A percentile compares a stretch with the other conserved stretches of the same genome.
Conservation (phyloP, 2,113 vertebrate species). For the Neolamprologus brichardi region DNA sequence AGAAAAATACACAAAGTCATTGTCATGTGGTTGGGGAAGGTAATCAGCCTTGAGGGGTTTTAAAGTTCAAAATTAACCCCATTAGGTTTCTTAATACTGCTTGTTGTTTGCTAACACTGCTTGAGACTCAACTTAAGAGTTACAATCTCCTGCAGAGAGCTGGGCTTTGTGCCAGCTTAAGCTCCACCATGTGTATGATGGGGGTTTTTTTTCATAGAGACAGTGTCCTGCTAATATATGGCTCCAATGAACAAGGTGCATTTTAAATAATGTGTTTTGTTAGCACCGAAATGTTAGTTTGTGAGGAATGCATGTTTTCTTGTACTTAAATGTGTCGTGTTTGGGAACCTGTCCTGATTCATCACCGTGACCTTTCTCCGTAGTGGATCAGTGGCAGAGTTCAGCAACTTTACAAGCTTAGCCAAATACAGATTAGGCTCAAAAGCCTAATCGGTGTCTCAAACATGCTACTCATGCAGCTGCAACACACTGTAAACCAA, state of each 20-base stretch:
- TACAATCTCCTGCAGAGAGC: background rate
- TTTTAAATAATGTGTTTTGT: background rate
- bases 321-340: background rate
- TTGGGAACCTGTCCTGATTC: conserved; percentile 1
- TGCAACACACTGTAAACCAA: background rate
- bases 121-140: conserved; percentile 6
- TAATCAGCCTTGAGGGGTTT: conserved; percentile 7
- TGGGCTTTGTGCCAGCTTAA: background rate
- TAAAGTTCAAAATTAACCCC: conserved; percentile 17
- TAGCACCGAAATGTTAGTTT: background rate
- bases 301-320: background rate
- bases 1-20: background rate
- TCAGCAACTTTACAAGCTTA: background rate
- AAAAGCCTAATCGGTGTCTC: background rate
- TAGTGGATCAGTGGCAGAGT: conserved; percentile 21
- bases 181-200: background rate
- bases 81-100: conserved; percentile 40
- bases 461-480: background rate
- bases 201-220: background rate
- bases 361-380: conserved; percentile 10
- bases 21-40: conserved; percentile 4
- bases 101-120: conserved; percentile 36
- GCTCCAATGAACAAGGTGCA: background rate
- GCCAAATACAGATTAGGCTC: conserved; percentile 42
- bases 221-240: background rate